phyloP scores from a whole-genome alignment of 1,140 invertebrate species.

The Drosophila virilis region DNA sequence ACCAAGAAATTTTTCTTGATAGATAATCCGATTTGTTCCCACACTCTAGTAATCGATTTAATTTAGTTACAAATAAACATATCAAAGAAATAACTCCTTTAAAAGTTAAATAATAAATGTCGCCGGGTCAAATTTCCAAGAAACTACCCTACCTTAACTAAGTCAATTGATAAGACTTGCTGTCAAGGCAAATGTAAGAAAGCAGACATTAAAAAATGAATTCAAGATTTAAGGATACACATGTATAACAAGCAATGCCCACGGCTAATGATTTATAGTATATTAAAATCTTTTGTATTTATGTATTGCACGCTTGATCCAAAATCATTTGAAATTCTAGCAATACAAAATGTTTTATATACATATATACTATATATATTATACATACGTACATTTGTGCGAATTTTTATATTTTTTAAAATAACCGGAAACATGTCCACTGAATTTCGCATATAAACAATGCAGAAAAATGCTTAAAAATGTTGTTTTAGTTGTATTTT shows the following conservation, averaged over 20 bases:
- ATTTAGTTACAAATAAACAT: too few species aligned
- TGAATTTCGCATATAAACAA: slow-evolving; percentile 42
- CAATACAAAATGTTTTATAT: slow-evolving; percentile 1
- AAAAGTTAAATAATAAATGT: too few species aligned
- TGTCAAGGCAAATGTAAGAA: too few species aligned
- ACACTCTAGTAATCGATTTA: too few species aligned
- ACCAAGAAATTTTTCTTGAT: too few species aligned
- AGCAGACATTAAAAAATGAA: background rate
- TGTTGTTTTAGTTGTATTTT: slow-evolving; percentile 18
- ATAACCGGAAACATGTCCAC: slow-evolving; percentile 51
- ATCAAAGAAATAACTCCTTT: too few species aligned
- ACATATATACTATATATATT: too few species aligned
- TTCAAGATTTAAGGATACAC: slow-evolving; percentile 4
- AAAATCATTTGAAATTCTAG: background rate
- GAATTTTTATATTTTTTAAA: slow-evolving; percentile 39
- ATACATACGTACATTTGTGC: too few species aligned
- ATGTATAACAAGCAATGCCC: slow-evolving; percentile 5
- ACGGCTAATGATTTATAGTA: slow-evolving; percentile 17
- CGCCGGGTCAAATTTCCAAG: too few species aligned
- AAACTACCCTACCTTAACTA: too few species aligned
- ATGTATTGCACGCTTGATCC: background rate
- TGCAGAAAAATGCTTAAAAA: slow-evolving; percentile 30
- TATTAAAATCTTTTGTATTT: slow-evolving; percentile 10
- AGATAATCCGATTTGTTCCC: too few species aligned
- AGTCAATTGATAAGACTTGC: too few species aligned